Base-by-base conservation (phyloP, 2,888 invertebrate species). In the Tenthredo mesomela region DNA sequence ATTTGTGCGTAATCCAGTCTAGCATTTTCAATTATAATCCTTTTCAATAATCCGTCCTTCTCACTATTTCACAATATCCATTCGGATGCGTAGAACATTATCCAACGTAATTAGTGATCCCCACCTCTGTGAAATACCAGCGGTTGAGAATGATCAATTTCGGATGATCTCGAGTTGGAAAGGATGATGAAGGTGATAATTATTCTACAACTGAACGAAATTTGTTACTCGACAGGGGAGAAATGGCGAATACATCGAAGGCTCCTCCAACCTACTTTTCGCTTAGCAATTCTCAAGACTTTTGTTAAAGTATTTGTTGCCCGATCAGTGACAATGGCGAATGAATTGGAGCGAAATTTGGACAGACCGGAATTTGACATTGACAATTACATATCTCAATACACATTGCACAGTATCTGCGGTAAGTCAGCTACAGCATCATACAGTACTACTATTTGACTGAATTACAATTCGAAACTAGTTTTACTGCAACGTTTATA, bases 331-430 rank as follows among this genome's bases (percentile, higher is more conserved):
- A 75, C 18, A 47, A 75, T 47, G 73, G 47, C 37, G 12, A 3
- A 75, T 25, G 9, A 47, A 25, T 47, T 75, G 73, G 25, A 47
- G 25, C 25, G 2, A 15, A 15, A 75, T 43, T 75, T 75, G 15
- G 47, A 75, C n/a, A 47, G 29, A 75, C 43, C 25, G 15, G 73
- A 75, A 75, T 75, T 75, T 25, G 25, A 43, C 3, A 37, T 75
- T 25, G 5, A 47, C 0, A 25, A 29, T 15, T 75, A 37, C 70
- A 37, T 18, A 25, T 25, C 47, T 1, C 15, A 12, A 15, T 25
- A 12, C 25, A 9, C 43, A 5, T 25, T 75, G 73, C 43, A 47
- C 47, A 75, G 12, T 25, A 6, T 75, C 21, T 75, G 73, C 37
- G 73, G 73, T 75, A 40, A 5, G 73, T 47, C 12, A 58, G n/a